These are phyloP conservation scores for Heliconius aoede DNA, from an alignment of 2,888 invertebrate genomes.

Conservation along the genomic window DNA sequence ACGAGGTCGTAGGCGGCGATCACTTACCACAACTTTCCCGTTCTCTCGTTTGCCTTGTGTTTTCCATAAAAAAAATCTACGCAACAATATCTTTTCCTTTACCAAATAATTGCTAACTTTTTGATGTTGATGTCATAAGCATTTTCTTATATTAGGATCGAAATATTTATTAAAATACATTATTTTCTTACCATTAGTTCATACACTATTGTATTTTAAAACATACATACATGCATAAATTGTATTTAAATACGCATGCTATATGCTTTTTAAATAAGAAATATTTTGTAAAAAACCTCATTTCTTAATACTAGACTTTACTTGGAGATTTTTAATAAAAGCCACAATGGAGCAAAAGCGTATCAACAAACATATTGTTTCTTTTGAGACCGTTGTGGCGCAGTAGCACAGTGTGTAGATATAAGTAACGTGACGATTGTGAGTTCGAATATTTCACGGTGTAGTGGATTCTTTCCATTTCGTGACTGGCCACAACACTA, in stretches of 20 bases:
- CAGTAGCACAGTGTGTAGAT: neutral
- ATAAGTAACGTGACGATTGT: neutral
- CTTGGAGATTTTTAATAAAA: neutral
- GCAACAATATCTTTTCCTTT: too few relatives aligned
- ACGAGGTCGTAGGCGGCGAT: too few relatives aligned
- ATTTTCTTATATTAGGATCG: too few relatives aligned
- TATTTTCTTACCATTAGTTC: neutral
- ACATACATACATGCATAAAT: neutral
- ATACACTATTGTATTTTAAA: neutral
- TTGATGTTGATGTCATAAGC: too few relatives aligned
- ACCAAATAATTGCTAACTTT: too few relatives aligned
- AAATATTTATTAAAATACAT: too few relatives aligned
- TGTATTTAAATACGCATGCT: too few relatives aligned
- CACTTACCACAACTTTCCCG: too few relatives aligned
- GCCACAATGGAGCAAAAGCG: slow-evolving; percentile 17
- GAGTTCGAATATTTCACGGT: neutral
- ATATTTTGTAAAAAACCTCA: neutral
- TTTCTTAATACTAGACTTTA: slow-evolving; percentile 16
- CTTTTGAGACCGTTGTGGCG: neutral
- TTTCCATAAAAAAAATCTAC: too few relatives aligned
- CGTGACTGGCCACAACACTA: too few relatives aligned
- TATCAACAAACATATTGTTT: slow-evolving; percentile 10
- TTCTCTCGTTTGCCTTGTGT: too few relatives aligned
- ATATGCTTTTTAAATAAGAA: neutral
- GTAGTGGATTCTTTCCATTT: too few relatives aligned